Evolutionary conservation across 2,888 invertebrate species (phyloP).

Genomic region (Diadromus collaris): DNA sequence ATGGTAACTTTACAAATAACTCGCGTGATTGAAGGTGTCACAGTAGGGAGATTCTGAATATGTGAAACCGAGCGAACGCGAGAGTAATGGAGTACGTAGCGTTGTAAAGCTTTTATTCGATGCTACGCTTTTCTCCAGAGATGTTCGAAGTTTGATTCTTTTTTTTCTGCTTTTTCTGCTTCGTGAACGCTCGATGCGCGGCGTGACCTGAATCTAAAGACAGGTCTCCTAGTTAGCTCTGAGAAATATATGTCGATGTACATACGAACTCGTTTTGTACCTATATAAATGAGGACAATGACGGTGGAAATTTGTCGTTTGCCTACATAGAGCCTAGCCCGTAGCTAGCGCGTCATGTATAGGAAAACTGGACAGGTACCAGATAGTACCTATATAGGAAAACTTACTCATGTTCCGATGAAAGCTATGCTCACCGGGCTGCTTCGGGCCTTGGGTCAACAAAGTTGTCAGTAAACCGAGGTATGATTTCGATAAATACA

Average conservation of each 20-base stretch:
- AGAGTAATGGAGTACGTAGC: slow-evolving; percentile 19
- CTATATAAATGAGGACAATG: neutral
- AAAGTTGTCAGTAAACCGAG: neutral
- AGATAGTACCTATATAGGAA: neutral
- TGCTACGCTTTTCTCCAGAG: slow-evolving; percentile 34
- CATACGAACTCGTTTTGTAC: neutral
- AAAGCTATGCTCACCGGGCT: neutral
- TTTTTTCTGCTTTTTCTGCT: slow-evolving; percentile 6
- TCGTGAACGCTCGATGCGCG: neutral
- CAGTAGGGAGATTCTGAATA: slow-evolving; percentile 30
- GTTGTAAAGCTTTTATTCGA: slow-evolving; percentile 39
- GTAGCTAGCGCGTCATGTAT: neutral
- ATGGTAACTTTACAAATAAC: slow-evolving; percentile 24
- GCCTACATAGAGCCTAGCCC: too few relatives aligned
- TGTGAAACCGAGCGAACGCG: slow-evolving; percentile 17
- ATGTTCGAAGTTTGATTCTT: slow-evolving; percentile 36
- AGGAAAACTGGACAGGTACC: neutral
- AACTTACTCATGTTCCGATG: neutral
- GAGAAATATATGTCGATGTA: neutral
- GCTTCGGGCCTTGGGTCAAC: neutral
- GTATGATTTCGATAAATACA: neutral
- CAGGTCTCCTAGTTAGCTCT: neutral
- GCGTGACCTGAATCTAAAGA: slow-evolving; percentile 23
- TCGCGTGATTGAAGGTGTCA: slow-evolving; percentile 29
- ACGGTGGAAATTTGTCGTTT: neutral